These are phyloP conservation scores for Drosophila sp. DNA, from an alignment of 1,140 invertebrate genomes.

Conservation along the genomic window DNA sequence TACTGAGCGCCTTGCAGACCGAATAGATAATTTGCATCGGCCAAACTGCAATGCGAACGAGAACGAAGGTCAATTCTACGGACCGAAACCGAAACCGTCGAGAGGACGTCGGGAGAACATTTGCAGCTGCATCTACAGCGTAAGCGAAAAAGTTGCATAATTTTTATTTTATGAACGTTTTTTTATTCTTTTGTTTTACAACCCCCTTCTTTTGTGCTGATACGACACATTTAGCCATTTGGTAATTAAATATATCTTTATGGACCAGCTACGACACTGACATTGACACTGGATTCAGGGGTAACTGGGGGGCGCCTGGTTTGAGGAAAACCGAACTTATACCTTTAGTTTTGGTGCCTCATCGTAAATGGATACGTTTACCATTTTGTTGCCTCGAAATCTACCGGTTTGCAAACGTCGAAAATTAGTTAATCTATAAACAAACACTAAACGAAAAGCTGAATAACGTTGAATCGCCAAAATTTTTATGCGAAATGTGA, in stretches of 20 bases:
- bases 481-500: conserved; percentile 33
- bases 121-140: conserved; percentile 42
- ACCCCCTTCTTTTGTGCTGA: conserved; percentile 4
- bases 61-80: conserved; percentile 56
- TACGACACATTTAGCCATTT: conserved; percentile 6
- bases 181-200: neutral
- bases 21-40: conserved; percentile 41
- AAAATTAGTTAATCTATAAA: conserved; percentile 26
- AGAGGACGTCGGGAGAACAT: conserved; percentile 51
- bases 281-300: conserved; percentile 24
- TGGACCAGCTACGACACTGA: conserved; percentile 42
- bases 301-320: neutral
- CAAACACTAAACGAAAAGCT: conserved; percentile 59
- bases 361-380: conserved; percentile 80
- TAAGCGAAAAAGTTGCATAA: conserved; percentile 62
- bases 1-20: conserved; percentile 28
- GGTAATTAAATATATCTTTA: conserved; percentile 60
- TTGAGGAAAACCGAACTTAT: conserved; percentile 17
- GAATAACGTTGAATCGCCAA: conserved; percentile 30
- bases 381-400: conserved; percentile 66
- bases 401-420: conserved; percentile 29
- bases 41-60: conserved; percentile 41
- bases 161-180: conserved; percentile 34
- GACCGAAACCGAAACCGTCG: conserved; percentile 39
- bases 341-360: conserved; percentile 76